phyloP scores from a whole-genome alignment of 2,797 vertebrate species.

The Emys orbicularis region DNA sequence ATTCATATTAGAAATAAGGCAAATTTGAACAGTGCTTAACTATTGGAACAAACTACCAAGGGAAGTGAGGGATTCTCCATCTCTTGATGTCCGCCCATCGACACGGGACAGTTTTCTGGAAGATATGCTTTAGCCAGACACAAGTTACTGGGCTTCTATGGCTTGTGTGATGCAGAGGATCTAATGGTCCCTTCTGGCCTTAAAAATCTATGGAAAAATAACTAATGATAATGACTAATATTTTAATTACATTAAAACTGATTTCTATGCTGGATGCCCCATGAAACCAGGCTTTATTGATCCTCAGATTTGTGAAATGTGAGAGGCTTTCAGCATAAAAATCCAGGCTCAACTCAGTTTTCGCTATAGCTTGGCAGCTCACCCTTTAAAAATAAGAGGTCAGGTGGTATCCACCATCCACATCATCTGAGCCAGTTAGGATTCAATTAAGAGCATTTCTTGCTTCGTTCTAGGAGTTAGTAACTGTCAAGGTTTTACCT shows the following conservation, averaged over 20 bases:
- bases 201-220: constrained; percentile 46
- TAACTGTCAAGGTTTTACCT: constrained; percentile 38
- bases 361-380: not conserved
- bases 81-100: constrained; percentile 57
- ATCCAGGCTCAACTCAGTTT: constrained; percentile 34
- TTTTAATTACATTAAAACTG: not conserved
- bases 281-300: not conserved
- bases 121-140: constrained; percentile 40
- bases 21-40: constrained; percentile 57
- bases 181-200: constrained; percentile 49
- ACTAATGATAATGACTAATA: not conserved
- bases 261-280: not conserved
- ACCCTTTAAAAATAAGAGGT: constrained; percentile 44
- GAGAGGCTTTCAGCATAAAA: constrained; percentile 14
- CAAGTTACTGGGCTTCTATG: constrained; percentile 62
- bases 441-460: constrained; percentile 53
- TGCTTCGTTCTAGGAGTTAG: constrained; percentile 40
- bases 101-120: constrained; percentile 62
- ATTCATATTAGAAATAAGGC: constrained; percentile 34
- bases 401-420: not conserved
- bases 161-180: constrained; percentile 60
- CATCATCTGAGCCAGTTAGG: not conserved
- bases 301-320: constrained; percentile 16
- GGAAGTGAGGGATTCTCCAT: constrained; percentile 60
- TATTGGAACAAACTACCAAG: constrained; percentile 66